Evolutionary conservation across 2,113 vertebrate genomes (phyloP).

Genomic region (Sylvilagus bachmani): DNA sequence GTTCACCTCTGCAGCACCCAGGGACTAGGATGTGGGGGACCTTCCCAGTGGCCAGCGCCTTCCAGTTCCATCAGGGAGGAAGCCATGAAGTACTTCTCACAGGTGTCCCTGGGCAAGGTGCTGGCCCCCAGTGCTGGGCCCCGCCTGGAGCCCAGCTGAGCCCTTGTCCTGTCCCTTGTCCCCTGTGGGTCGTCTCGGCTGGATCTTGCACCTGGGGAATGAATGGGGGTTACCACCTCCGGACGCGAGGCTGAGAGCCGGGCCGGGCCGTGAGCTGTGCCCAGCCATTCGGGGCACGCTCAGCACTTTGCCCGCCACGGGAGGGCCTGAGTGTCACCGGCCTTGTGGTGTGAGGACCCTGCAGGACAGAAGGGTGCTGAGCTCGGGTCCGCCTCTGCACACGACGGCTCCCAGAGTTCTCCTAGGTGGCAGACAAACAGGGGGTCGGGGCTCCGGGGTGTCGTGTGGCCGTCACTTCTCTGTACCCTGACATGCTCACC

Average conservation of each 20-base stretch:
- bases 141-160: not conserved
- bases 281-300: constrained; percentile 40
- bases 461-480: no score
- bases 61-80: no score
- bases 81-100: no score
- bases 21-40: not conserved
- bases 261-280: not conserved
- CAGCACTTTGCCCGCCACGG: not conserved
- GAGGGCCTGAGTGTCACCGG: constrained; percentile 52
- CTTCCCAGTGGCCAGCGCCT: not conserved
- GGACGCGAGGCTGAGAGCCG: not conserved
- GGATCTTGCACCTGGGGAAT: not conserved
- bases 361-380: not conserved
- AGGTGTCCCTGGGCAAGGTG: no score
- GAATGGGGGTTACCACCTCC: not conserved
- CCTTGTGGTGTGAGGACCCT: not conserved
- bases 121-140: no score
- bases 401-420: not conserved
- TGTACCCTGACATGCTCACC: no score
- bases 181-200: no score
- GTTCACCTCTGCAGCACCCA: not conserved
- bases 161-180: not conserved
- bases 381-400: not conserved
- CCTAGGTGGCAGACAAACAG: not conserved
- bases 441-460: no score